Percentiles rank a stretch among this genome's conserved stretches.
phyloP scores from a whole-genome alignment of 2,888 invertebrate genomes.

The Rotaria socialis region DNA sequence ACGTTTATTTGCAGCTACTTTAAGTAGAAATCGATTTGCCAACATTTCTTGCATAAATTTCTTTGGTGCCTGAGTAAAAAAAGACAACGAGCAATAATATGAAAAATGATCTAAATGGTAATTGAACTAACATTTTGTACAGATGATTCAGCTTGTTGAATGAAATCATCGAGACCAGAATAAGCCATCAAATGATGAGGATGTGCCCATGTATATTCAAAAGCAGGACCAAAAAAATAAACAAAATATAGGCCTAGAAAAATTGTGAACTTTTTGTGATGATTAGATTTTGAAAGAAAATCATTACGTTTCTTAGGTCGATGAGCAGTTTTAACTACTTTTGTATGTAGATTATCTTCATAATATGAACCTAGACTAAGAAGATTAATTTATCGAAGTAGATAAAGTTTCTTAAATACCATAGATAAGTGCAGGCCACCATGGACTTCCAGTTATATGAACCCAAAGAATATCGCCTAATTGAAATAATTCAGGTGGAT shows the following conservation, averaged over 20 bases:
- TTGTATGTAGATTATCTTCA: not conserved
- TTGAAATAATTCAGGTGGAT: slow-evolving; percentile 9
- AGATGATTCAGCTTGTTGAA: not conserved
- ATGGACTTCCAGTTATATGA: not conserved
- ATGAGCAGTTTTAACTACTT: not conserved
- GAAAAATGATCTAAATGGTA: not conserved
- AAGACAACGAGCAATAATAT: not conserved
- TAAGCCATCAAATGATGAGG: not conserved
- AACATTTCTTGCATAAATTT: not conserved
- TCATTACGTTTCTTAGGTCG: not conserved
- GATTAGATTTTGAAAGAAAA: not conserved
- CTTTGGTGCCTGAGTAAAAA: not conserved
- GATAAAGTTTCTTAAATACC: not conserved
- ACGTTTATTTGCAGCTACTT: not conserved
- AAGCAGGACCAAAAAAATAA: not conserved
- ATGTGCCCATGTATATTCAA: not conserved
- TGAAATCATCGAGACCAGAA: not conserved
- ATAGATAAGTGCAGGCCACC: not conserved
- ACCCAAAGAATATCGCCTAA: not conserved
- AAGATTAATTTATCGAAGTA: not conserved
- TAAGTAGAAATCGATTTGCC: slow-evolving; percentile 5
- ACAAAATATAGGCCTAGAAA: not conserved
- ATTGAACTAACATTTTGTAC: not conserved
- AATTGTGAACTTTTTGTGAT: not conserved
- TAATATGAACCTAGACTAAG: not conserved